Conservation (phyloP, 1,140 invertebrate species). For the Cotesia vestalis region DNA sequence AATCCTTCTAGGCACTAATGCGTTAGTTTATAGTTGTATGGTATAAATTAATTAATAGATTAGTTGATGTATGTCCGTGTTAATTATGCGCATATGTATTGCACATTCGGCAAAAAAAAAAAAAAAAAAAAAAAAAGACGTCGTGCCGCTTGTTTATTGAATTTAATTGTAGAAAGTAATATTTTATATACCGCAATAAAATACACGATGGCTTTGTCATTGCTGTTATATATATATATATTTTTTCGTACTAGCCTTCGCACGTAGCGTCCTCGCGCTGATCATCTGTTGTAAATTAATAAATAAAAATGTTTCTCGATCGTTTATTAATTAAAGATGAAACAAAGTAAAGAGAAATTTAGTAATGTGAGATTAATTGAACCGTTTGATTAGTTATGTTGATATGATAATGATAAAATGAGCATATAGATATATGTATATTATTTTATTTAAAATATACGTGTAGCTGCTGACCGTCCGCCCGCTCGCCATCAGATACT, state of each 20-base stretch:
- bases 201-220: slow-evolving; percentile 6
- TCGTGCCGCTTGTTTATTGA: slow-evolving; percentile 12
- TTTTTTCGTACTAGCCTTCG: slow-evolving; percentile 10
- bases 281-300: neutral
- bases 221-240: slow-evolving; percentile 15
- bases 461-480: slow-evolving; percentile 16
- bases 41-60: slow-evolving; percentile 29
- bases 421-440: neutral
- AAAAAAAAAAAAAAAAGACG: slow-evolving; percentile 18
- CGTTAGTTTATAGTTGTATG: slow-evolving; percentile 32
- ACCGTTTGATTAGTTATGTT: neutral
- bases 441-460: neutral
- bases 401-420: neutral
- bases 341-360: neutral
- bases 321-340: neutral
- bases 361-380: neutral
- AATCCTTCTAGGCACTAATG: slow-evolving; percentile 34
- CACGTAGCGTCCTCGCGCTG: slow-evolving; percentile 17
- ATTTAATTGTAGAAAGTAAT: slow-evolving; percentile 14
- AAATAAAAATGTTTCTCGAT: neutral
- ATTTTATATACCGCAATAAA: neutral
- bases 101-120: slow-evolving; percentile 21
- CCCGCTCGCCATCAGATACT: slow-evolving; percentile 18
- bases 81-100: slow-evolving; percentile 30
- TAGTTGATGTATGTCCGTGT: slow-evolving; percentile 37